Base-by-base conservation (phyloP, 2,797 vertebrate species). In the Phoxinus dragarum region DNA sequence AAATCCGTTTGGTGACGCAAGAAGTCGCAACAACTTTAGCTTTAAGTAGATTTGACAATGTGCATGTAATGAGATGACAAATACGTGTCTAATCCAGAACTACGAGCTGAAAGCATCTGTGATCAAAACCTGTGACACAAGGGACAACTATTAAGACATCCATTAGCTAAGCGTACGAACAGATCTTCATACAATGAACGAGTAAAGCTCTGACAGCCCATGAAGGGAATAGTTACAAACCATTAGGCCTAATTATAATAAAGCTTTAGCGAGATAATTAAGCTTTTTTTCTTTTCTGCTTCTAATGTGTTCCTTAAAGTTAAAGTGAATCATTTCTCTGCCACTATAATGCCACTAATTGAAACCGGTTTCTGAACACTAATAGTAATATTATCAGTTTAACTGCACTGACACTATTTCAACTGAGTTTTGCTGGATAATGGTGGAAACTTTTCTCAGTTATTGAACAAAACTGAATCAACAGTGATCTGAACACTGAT, bases 231-330 rank as follows among this genome's bases (percentile, higher is more conserved):
- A 71, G 66, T 79, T 79, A 61, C 49, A 78, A 88, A 64, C 44
- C 82, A 78, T 81, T 81, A 85, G 10, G 17, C 6, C 36, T 79
- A 81, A 88, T 85, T 85, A 79, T 38, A 69, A 79, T 38, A 69
- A 54, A 77, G 82, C 49, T 78, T 84, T 78, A 84, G 67, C 66
- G 47, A 82, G 54, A 47, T 81, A 85, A 79, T 88, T 78, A 85
- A 80, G 72, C 49, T 40, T 81, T 38, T 38, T 76, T 68, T 54
- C 64, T 67, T 34, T n/a, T 68, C 59, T 38, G 36, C 27, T 84
- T 76, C 74, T 82, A 82, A 42, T 36, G 40, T 19, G 42, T 74
- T 64, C 31, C 49, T 36, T 76, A 23, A 79, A 79, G 42, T 36
- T 76, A n/a, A 80, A 80, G 61, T 80, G 61, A 66, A 42, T 21